A percentile compares a stretch with the other conserved stretches of the same genome.
phyloP scores from a whole-genome alignment of 2,797 vertebrate genomes.

The Spea hammondii region DNA sequence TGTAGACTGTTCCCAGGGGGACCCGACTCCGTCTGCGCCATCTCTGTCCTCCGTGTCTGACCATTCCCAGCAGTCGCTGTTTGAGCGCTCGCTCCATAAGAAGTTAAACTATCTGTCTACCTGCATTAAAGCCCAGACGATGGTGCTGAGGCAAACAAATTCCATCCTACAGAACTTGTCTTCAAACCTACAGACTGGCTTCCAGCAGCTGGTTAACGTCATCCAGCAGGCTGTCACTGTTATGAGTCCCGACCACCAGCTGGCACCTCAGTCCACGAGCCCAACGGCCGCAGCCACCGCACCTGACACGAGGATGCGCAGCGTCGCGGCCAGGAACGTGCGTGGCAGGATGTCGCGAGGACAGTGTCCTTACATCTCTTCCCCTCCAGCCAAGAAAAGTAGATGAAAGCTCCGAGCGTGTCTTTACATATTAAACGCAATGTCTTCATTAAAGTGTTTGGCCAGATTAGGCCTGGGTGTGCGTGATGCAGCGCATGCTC shows the following conservation, averaged over 20 bases:
- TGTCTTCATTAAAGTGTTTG: too few relatives aligned
- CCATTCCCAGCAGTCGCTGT: background rate
- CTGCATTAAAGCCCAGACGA: background rate
- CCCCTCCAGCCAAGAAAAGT: conserved; percentile 1
- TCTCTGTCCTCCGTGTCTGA: background rate
- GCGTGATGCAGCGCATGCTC: too few relatives aligned
- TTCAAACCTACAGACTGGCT: background rate
- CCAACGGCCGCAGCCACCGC: background rate
- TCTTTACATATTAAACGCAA: too few relatives aligned
- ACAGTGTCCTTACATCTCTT: background rate
- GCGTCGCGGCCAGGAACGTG: background rate
- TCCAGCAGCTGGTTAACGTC: conserved; percentile 6
- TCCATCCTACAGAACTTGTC: background rate
- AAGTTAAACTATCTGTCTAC: background rate
- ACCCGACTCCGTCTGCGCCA: background rate
- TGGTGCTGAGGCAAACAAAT: background rate
- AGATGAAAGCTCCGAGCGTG: background rate
- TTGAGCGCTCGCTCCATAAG: conserved; percentile 5
- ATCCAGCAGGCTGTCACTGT: conserved; percentile 5
- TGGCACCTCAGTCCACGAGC: background rate
- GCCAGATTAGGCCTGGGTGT: too few relatives aligned
- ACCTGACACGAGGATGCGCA: background rate
- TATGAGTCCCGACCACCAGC: background rate
- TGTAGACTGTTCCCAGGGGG: background rate
- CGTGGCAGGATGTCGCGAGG: background rate